Conservation (phyloP, 2,888 invertebrate species). For the Ectemnius continuus region DNA sequence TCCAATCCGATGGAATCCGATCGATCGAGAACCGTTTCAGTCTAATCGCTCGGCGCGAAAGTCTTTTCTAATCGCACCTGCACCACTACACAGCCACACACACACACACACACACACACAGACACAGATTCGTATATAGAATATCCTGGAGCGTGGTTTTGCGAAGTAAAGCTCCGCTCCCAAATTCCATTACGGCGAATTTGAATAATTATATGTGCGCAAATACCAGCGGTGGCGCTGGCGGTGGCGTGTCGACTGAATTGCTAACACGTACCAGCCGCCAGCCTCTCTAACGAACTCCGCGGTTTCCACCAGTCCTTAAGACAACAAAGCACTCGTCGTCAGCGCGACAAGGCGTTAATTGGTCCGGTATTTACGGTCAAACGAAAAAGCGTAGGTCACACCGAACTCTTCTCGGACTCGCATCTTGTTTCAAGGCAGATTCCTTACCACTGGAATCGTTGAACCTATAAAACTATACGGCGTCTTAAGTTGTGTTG, state of each 20-base stretch:
- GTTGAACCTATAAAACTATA: too few relatives aligned
- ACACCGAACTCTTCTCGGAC: too few relatives aligned
- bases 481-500: too few relatives aligned
- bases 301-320: slow-evolving; percentile 56
- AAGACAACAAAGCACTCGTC: slow-evolving; percentile 58
- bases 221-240: slow-evolving; percentile 54
- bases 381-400: neutral
- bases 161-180: slow-evolving; percentile 41
- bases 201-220: slow-evolving; percentile 73
- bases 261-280: slow-evolving; percentile 63
- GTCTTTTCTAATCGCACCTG: too few relatives aligned
- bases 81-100: too few relatives aligned
- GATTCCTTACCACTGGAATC: too few relatives aligned
- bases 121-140: neutral
- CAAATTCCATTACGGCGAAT: slow-evolving; percentile 68
- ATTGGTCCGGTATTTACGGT: slow-evolving; percentile 45
- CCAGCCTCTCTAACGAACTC: slow-evolving; percentile 63
- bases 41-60: too few relatives aligned
- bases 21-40: too few relatives aligned
- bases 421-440: too few relatives aligned
- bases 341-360: slow-evolving; percentile 36
- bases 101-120: too few relatives aligned
- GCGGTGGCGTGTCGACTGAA: slow-evolving; percentile 52
- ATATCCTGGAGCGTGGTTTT: slow-evolving; percentile 33
- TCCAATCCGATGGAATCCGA: too few relatives aligned